These are phyloP conservation scores for Gorsachius magnificus DNA, from an alignment of 2,797 vertebrate species.

Conservation along the genomic window DNA sequence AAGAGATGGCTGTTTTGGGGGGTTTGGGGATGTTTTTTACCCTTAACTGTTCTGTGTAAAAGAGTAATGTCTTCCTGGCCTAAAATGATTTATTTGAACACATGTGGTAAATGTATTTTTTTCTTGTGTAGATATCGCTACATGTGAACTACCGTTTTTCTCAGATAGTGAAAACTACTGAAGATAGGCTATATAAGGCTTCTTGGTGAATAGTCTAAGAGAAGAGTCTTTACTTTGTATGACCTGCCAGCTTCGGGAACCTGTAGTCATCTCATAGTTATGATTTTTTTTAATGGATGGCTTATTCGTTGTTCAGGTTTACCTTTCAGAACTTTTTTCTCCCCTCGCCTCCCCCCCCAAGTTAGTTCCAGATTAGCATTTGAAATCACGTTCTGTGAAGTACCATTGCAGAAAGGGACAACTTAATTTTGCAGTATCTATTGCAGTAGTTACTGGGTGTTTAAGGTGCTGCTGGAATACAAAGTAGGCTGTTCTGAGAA, in stretches of 20 bases:
- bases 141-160: not conserved
- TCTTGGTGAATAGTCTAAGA: not conserved
- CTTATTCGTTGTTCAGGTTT: not conserved
- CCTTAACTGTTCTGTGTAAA: not conserved
- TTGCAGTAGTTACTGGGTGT: not conserved
- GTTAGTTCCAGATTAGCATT: not conserved
- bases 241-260: not conserved
- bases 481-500: not conserved
- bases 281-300: not conserved
- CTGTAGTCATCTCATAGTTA: not conserved
- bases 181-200: not conserved
- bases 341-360: no score
- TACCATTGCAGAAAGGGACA: not conserved
- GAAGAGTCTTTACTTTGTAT: not conserved
- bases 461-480: not conserved
- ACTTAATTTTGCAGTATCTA: not conserved
- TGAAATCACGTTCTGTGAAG: not conserved
- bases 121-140: not conserved
- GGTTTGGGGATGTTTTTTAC: not conserved
- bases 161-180: not conserved
- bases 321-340: not conserved
- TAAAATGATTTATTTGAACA: not conserved
- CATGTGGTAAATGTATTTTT: not conserved
- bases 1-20: not conserved
- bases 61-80: not conserved